These are phyloP conservation scores for Mionectes olivaceus DNA, from an alignment of 2,797 vertebrate genomes.

Conservation along the genomic window DNA sequence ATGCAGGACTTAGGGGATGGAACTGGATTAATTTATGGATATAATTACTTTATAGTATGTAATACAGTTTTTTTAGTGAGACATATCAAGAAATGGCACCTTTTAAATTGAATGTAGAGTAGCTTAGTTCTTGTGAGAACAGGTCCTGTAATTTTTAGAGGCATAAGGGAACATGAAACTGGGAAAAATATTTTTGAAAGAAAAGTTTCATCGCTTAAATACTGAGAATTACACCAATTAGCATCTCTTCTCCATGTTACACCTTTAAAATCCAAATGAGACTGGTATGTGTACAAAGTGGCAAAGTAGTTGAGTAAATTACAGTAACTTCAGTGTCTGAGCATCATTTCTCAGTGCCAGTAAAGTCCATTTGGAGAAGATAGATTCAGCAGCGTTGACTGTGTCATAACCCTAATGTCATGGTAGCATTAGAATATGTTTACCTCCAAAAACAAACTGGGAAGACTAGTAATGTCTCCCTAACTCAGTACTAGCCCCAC, in stretches of 20 bases:
- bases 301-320: neutral
- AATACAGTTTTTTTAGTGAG: neutral
- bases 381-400: neutral
- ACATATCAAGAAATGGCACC: neutral
- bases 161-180: neutral
- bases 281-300: neutral
- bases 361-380: accelerated
- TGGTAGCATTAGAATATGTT: neutral
- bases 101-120: neutral
- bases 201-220: neutral
- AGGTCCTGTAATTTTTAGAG: neutral
- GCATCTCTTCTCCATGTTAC: neutral
- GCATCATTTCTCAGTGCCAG: neutral
- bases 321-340: neutral
- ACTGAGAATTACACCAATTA: neutral
- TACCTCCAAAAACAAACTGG: neutral
- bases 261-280: neutral
- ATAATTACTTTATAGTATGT: neutral
- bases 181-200: neutral
- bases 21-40: neutral
- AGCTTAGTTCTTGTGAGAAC: neutral
- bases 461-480: neutral
- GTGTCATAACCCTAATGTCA: neutral
- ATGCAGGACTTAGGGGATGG: neutral
- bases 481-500: neutral